Conservation (phyloP, 2,113 vertebrate genomes). For the Thamnaconus septentrionalis region DNA sequence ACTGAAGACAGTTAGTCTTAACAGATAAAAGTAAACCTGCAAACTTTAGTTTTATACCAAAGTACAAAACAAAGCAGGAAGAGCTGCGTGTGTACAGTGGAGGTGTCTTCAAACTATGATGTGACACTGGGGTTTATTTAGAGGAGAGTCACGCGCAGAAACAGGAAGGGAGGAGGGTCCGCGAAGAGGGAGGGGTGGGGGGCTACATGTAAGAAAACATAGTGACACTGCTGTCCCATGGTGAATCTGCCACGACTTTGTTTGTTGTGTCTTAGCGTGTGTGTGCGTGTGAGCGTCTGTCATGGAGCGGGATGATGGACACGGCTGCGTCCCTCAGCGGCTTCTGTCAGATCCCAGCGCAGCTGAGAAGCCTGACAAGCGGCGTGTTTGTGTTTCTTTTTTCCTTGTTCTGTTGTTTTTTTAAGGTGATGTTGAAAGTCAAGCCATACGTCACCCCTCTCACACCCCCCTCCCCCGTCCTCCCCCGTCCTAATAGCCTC, state of each 20-base stretch:
- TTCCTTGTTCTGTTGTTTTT: constrained; percentile 25
- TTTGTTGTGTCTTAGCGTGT: background rate
- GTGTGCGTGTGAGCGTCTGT: constrained; percentile 20
- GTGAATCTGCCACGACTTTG: constrained; percentile 34
- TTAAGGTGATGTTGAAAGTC: constrained; percentile 44
- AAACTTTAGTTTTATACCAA: too few relatives aligned
- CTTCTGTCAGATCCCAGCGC: constrained; percentile 54
- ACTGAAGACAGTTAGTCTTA: too few relatives aligned
- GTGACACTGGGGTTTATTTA: too few relatives aligned
- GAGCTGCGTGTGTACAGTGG: too few relatives aligned
- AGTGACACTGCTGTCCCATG: constrained; percentile 25
- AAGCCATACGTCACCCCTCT: constrained; percentile 13
- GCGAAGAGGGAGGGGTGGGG: background rate
- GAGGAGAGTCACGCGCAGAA: too few relatives aligned
- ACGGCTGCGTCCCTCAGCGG: constrained; percentile 58
- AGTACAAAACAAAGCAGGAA: too few relatives aligned
- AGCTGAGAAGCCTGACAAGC: constrained; percentile 49
- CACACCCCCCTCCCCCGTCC: background rate
- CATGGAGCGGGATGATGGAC: constrained; percentile 54
- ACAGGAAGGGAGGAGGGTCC: too few relatives aligned
- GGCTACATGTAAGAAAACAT: constrained; percentile 1
- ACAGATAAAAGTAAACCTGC: too few relatives aligned
- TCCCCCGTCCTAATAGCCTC: too few relatives aligned
- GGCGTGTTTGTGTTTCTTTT: constrained; percentile 19
- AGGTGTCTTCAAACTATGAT: too few relatives aligned